Evolutionary conservation across 2,888 invertebrate genomes (phyloP).

Genomic region (Rhagonycha fulva): DNA sequence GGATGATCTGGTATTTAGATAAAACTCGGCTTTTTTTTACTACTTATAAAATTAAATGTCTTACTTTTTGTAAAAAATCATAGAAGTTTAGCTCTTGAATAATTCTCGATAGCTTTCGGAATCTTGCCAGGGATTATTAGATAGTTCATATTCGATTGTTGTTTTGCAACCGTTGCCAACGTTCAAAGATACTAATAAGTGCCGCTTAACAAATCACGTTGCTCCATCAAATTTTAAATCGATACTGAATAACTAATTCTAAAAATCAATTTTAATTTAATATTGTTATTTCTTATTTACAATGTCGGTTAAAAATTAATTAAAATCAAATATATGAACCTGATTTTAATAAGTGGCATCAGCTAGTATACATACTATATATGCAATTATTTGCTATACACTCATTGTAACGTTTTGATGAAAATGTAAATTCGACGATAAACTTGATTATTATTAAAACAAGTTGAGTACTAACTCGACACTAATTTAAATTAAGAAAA

Average conservation of each 20-base stretch:
- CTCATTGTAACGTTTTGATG: not conserved
- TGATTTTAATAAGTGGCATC: not conserved
- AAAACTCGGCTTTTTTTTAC: too few species aligned
- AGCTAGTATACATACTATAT: not conserved
- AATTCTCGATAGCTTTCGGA: not conserved
- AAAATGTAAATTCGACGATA: not conserved
- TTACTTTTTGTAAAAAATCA: too few species aligned
- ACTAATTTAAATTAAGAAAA: not conserved
- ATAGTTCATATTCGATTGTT: not conserved
- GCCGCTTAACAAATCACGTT: too few species aligned
- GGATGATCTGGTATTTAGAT: too few species aligned
- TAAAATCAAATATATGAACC: not conserved
- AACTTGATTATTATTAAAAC: not conserved
- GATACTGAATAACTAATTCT: too few species aligned
- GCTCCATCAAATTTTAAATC: too few species aligned
- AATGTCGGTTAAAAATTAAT: not conserved
- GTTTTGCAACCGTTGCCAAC: not conserved
- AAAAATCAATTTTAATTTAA: too few species aligned
- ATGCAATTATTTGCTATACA: not conserved
- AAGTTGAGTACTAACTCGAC: not conserved
- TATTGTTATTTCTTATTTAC: not conserved
- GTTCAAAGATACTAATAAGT: too few species aligned
- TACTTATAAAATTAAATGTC: not conserved
- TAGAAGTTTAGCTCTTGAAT: too few species aligned
- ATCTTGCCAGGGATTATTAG: not conserved